Conservation (phyloP, 2,888 invertebrate genomes). For the Limnephilus lunatus region DNA sequence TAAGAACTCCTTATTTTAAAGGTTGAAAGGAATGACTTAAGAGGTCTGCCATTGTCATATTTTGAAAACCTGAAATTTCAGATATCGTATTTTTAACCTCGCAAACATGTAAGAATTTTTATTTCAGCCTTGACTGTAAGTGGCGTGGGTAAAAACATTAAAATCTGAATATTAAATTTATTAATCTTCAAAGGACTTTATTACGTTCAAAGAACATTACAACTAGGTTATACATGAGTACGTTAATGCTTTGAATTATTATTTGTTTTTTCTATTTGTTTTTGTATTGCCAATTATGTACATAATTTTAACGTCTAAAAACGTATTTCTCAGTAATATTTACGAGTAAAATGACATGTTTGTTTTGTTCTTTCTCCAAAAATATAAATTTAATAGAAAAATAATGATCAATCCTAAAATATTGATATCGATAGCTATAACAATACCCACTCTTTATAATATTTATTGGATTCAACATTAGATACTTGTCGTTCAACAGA, state of each 20-base stretch:
- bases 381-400: neutral
- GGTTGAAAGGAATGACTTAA: neutral
- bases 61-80: neutral
- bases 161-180: neutral
- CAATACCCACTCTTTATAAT: neutral
- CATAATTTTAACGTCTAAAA: neutral
- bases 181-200: neutral
- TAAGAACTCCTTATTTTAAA: neutral
- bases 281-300: too few relatives aligned
- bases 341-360: too few relatives aligned
- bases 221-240: too few relatives aligned
- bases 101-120: neutral
- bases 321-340: too few relatives aligned
- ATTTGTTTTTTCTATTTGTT: too few relatives aligned
- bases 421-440: too few relatives aligned
- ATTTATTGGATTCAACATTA: neutral
- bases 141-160: neutral
- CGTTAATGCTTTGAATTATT: too few relatives aligned
- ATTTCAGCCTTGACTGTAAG: neutral
- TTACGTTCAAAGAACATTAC: neutral
- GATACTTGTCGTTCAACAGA: neutral
- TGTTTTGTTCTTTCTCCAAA: neutral
- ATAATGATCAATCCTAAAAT: too few relatives aligned
- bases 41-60: too few relatives aligned
- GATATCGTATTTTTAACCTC: neutral